Conservation (phyloP, 2,113 vertebrate genomes). For the Oreochromis niloticus region DNA sequence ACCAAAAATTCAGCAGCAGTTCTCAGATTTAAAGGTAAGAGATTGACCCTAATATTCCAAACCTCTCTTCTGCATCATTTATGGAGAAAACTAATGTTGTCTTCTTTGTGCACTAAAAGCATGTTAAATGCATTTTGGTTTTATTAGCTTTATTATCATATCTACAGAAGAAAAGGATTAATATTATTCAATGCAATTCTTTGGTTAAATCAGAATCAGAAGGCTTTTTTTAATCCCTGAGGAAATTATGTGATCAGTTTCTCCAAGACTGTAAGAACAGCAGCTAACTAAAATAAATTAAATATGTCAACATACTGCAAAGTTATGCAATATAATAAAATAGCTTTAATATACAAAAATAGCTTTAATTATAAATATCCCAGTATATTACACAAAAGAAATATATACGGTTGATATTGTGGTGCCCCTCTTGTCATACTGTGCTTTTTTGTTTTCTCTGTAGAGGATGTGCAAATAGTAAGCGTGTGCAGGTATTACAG, state of each 20-base stretch:
- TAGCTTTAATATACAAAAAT: neutral
- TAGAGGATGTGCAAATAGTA: neutral
- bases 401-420: neutral
- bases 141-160: neutral
- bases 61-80: neutral
- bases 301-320: neutral
- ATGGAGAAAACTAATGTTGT: neutral
- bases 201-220: neutral
- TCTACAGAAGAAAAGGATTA: neutral
- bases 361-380: neutral
- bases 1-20: constrained; percentile 98
- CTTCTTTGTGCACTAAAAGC: neutral
- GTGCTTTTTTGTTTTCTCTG: neutral
- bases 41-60: neutral
- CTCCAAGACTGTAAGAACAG: neutral
- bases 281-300: neutral
- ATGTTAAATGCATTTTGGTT: neutral
- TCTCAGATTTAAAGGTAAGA: constrained; percentile 92
- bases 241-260: neutral
- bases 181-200: neutral
- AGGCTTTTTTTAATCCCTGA: neutral
- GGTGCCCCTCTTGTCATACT: neutral
- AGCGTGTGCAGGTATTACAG: neutral
- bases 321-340: neutral
- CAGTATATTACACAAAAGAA: neutral